Evolutionary conservation across 2,888 invertebrate genomes (phyloP), one percentile per base, ranked within the genome.

Genomic region (Cenopis cana): DNA sequence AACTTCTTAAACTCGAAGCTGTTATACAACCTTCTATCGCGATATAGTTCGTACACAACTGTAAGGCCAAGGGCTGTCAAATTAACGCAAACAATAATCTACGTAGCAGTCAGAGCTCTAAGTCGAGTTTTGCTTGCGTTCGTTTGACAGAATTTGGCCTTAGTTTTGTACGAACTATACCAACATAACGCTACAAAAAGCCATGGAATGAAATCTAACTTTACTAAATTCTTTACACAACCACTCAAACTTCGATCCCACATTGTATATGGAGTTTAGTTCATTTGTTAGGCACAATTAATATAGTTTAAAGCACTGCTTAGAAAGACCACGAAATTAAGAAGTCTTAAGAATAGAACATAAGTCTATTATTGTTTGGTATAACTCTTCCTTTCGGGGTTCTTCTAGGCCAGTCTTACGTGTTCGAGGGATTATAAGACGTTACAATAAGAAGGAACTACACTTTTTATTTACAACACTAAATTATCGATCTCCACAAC

Each of bases 211-310:
- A 70, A 70, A 20, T 69, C 52, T 57, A 50, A 69, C 56, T 49
- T 68, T 17, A 52, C 61, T 50, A 41, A 55, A 29, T 38, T 62
- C 41, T 41, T 59, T 41, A 54, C 60, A 62, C 56, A 55, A 46
- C 57, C 62, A 50, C 49, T 50, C n/a, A 62, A 41, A 50, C 46
- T 17, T 56, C 69, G 36, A 70, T 54, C 54, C 59, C 59, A 70
- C 65, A 65, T 59, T 60, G 56, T 54, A 46, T 62, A 64, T 59
- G 24, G 65, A 20, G 50, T 64, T 70, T 65, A 70, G 59, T 60
- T 65, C 54, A 70, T 65, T 38, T 52, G 69, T 65, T 70, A 70
- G 70, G 70, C 70, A 65, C 70, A 49, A 49, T 60, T 29, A 60
- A 59, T 29, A 57, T 66, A 59, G 18, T 59, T 18, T 68, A 49